These are phyloP conservation scores for Gymnoscopelus microlampas DNA, from an alignment of 2,797 vertebrate genomes.

Conservation along the genomic window DNA sequence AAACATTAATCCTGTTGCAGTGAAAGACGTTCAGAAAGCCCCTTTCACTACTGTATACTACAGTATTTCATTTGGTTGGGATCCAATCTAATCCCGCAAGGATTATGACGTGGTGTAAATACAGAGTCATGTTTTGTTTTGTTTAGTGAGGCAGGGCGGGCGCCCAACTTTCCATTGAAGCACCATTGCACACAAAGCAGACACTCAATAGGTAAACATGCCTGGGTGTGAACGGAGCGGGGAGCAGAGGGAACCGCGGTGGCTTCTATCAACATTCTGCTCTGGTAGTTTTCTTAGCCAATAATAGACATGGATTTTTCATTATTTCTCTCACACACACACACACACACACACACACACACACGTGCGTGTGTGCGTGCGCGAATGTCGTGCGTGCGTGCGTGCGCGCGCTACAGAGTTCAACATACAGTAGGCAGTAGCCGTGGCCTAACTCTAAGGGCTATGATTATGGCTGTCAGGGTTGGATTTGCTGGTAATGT, in stretches of 20 bases:
- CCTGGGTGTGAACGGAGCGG: constrained; percentile 58
- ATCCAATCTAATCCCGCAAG: constrained; percentile 49
- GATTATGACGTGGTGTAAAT: constrained; percentile 69
- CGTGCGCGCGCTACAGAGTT: too few relatives aligned
- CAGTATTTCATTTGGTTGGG: constrained; percentile 61
- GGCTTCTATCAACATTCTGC: constrained; percentile 61
- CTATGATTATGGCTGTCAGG: too few relatives aligned
- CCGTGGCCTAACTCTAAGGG: too few relatives aligned
- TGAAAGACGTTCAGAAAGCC: constrained; percentile 41
- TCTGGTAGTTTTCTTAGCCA: constrained; percentile 35
- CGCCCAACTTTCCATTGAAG: constrained; percentile 72
- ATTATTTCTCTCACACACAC: constrained; percentile 16
- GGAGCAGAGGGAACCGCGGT: constrained; percentile 46
- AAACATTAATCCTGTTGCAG: constrained; percentile 36
- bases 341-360: too few relatives aligned
- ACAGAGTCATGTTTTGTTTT: constrained; percentile 73
- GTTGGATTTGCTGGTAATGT: too few relatives aligned
- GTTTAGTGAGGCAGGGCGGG: constrained; percentile 64
- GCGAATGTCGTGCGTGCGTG: too few relatives aligned
- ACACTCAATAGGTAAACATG: constrained; percentile 68
- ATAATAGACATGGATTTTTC: constrained; percentile 32
- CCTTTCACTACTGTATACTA: constrained; percentile 54
- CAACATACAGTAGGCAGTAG: too few relatives aligned
- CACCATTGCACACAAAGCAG: constrained; percentile 56
- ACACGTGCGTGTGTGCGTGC: too few relatives aligned